Conservation (phyloP, 2,797 vertebrate species). For the Acanthurus tractus region DNA sequence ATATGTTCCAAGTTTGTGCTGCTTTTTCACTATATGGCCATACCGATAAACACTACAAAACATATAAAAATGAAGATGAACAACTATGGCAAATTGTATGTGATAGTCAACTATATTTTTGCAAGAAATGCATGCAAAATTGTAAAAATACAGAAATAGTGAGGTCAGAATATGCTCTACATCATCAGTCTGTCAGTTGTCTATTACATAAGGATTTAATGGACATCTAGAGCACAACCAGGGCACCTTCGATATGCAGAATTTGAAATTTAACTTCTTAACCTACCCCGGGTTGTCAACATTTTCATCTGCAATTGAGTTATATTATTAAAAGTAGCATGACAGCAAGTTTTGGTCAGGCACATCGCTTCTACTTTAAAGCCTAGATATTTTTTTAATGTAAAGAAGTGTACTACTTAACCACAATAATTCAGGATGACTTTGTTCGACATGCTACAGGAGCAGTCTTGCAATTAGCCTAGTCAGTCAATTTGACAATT, state of each 20-base stretch:
- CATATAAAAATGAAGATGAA: constrained; percentile 18
- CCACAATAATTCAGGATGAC: neutral
- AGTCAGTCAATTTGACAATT: too few relatives aligned
- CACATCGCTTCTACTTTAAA: neutral
- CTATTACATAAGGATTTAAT: neutral
- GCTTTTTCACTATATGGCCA: neutral
- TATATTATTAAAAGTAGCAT: neutral
- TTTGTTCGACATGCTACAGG: neutral
- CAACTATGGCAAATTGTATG: constrained; percentile 10
- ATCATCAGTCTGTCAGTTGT: too few relatives aligned
- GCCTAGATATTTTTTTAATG: neutral
- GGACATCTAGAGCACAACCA: neutral
- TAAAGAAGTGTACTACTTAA: neutral
- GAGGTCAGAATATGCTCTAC: too few relatives aligned
- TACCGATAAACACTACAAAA: neutral
- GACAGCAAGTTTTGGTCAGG: constrained; percentile 19
- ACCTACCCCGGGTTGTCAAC: neutral
- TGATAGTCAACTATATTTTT: constrained; percentile 16
- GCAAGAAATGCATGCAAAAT: constrained; percentile 23
- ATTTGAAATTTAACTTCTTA: neutral
- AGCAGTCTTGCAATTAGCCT: neutral
- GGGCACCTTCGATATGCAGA: neutral
- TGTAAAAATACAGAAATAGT: constrained; percentile 9
- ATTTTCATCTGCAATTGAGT: constrained; percentile 21
- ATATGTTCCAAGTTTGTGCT: neutral